Evolutionary conservation across 2,888 invertebrate genomes (phyloP), one percentile per base, ranked within the genome.

Genomic region (Myathropa florea): DNA sequence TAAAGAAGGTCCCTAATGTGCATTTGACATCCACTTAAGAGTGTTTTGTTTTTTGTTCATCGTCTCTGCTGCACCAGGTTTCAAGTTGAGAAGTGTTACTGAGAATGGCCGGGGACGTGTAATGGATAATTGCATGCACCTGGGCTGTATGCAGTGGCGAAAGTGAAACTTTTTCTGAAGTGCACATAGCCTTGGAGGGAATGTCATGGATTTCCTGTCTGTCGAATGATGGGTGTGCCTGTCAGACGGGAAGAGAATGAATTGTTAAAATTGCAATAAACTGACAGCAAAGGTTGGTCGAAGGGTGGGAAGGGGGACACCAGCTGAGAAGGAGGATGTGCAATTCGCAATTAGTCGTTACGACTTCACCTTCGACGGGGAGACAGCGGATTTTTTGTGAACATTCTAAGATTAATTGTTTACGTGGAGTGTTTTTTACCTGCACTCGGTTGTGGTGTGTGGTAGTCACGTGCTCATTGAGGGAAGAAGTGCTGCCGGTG

Each of bases 21-120:
- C 59, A 70, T 70, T 70, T 70, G 70, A 70, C 70, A 59, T 70
- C 70, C 39, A 70, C 70, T 70, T 70, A 59, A 70, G 18, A 10
- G 18, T 24, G n/a, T 59, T 59, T 10, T 36, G 33, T 59, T 59
- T 4, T 46, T 46, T 39, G 12, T 63, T 39, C 14, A 10, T 39
- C 18, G 12, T 4, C 14, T 24, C 18, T 61, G 18, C 2, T 57
- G 21, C 55, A 55, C 3, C 55, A 55, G n/a, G n/a, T n/a, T n/a
- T n/a, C n/a, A 70, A 12, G 36, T 24, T 33, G 57, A 23, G 30
- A 33, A 57, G 33, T 12, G 30, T n/a, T 67, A 55, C 23, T 33
- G 10, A 26, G 18, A 36, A 24, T 4, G 36, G n/a, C 2, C 18
- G 24, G 33, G 6, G 9, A 18, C 36, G 24, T 70, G 59, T 39